Base-by-base conservation (phyloP, 2,113 vertebrate genomes). In the Periophthalmus modestus region DNA sequence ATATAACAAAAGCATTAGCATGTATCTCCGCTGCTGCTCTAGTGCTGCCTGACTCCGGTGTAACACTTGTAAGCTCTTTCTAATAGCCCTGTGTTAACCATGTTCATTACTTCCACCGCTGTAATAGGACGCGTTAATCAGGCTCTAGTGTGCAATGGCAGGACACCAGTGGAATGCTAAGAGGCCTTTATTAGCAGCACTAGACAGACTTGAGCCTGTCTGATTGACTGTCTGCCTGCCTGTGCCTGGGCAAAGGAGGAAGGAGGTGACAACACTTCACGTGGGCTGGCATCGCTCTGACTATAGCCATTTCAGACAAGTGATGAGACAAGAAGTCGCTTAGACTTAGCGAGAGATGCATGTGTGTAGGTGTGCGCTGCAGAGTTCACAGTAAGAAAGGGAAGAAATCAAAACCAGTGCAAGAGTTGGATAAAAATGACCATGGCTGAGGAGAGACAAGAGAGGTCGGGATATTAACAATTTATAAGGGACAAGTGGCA, bases 161-260 rank as follows among this genome's bases (percentile, higher is more conserved):
- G 79, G 75, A 86, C 81, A 83, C 75, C 68, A 71, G 86, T 74
- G 86, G 85, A 88, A 90, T 90, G 79, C 84, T 84, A 88, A 89
- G 81, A 84, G 82, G 78, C 81, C 82, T 89, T 85, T 84, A 90
- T 84, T 81, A 83, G 74, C 72, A 72, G 78, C 83, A 83, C 74
- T 75, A 91, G 88, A 88, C 88, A 85, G 87, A 89, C 81, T 77
- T 79, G 77, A 71, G 80, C 73, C 81, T 75, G 82, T 68, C 78
- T 91, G 88, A 91, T 91, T 91, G 87, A 85, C 88, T 88, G 86
- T 88, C 88, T 90, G 80, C 52, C 52, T 55, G 52, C 52, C 52
- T 55, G 71, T 78, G 66, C 79, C 83, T 55, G 65, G 73, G 59
- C 28, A 76, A 69, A 75, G 82, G 58, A 79, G 85, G 86, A 84